Evolutionary conservation across 1,140 invertebrate species (phyloP).

Genomic region (Orchesella cincta): DNA sequence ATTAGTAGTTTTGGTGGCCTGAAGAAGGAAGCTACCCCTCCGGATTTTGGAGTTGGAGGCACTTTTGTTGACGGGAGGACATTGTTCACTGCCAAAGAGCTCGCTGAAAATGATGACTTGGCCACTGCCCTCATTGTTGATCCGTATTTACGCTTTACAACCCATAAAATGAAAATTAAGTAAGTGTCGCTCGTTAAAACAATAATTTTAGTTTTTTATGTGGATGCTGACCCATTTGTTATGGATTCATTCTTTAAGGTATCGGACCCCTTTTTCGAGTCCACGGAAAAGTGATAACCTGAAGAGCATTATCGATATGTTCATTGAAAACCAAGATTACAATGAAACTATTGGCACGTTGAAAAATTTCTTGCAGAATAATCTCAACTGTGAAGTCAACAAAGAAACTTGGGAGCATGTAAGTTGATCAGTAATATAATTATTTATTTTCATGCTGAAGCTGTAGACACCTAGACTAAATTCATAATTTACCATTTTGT

Average conservation of each 20-base stretch:
- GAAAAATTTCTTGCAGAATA: constrained; percentile 70
- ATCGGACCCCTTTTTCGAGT: constrained; percentile 69
- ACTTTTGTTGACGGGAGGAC: not conserved
- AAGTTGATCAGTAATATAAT: not conserved
- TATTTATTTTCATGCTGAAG: not conserved
- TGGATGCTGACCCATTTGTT: not conserved
- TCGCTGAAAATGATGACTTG: constrained; percentile 95
- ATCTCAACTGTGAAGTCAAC: not conserved
- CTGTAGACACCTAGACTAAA: constrained; percentile 72
- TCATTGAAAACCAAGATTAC: constrained; percentile 85
- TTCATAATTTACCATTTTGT: not conserved
- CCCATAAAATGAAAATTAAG: constrained; percentile 97
- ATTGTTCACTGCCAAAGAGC: constrained; percentile 75
- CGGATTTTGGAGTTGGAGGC: not conserved
- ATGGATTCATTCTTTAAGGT: constrained; percentile 58
- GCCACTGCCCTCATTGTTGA: constrained; percentile 92
- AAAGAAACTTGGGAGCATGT: constrained; percentile 71
- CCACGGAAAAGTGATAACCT: constrained; percentile 67
- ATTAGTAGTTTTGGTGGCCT: not conserved
- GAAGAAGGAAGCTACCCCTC: not conserved
- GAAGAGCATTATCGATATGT: constrained; percentile 81
- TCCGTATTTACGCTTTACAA: constrained; percentile 87
- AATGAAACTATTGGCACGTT: constrained; percentile 80
- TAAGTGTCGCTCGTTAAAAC: constrained; percentile 57
- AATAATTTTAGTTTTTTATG: not conserved